These are phyloP conservation scores for Cydia fagiglandana DNA, from an alignment of 1,140 invertebrate species.

Conservation along the genomic window DNA sequence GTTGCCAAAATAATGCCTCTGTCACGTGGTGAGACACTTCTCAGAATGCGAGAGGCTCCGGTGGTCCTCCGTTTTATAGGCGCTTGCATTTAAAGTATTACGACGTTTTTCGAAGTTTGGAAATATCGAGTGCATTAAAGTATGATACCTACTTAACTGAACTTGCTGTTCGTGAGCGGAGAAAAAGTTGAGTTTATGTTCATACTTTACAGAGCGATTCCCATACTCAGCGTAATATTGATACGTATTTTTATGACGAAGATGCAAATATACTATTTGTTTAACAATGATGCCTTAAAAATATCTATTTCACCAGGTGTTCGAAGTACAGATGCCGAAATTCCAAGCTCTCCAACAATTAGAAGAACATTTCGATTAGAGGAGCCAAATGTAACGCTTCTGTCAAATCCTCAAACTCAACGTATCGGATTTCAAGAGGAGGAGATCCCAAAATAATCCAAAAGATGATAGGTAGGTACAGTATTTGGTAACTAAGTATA, in stretches of 20 bases:
- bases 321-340: no score
- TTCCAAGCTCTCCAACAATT: no score
- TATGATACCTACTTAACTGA: constrained; percentile 35
- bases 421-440: no score
- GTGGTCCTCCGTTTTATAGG: constrained; percentile 61
- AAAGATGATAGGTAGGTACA: no score
- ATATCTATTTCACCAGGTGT: no score
- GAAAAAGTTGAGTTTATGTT: constrained; percentile 39
- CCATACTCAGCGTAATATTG: background rate
- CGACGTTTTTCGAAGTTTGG: constrained; percentile 26
- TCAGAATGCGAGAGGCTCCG: constrained; percentile 49
- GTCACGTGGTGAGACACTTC: constrained; percentile 48
- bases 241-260: background rate
- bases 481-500: no score
- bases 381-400: no score
- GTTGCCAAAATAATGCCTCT: constrained; percentile 50
- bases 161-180: constrained; percentile 33
- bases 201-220: background rate
- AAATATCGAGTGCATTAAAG: constrained; percentile 22
- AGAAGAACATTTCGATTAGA: no score
- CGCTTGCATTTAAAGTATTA: constrained; percentile 52
- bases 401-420: no score
- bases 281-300: no score
- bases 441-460: no score
- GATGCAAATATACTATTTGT: no score